A percentile compares a stretch with the other conserved stretches of the same genome.
Evolutionary conservation across 2,888 invertebrate genomes (phyloP).

Genomic region (Leptura quadrifasciata): DNA sequence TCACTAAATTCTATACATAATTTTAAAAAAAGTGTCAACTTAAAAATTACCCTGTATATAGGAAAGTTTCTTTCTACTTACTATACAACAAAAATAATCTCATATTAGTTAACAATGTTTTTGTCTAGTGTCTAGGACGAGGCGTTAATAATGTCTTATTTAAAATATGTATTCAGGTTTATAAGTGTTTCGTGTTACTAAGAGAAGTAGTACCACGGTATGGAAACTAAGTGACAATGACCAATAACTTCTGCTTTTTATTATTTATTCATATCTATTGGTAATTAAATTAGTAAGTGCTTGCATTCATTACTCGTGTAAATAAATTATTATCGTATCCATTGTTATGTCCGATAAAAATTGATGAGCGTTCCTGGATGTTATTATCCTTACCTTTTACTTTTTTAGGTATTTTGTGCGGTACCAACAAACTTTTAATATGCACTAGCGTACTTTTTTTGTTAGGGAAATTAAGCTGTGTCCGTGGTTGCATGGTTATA

Average conservation of each 20-base stretch:
- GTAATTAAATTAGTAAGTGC: constrained; percentile 26
- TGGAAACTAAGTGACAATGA: constrained; percentile 35
- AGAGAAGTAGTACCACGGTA: constrained; percentile 31
- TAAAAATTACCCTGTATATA: too few species aligned
- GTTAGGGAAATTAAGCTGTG: too few species aligned
- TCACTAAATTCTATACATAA: too few species aligned
- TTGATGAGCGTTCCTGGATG: not conserved
- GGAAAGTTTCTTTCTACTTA: not conserved
- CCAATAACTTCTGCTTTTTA: constrained; percentile 35
- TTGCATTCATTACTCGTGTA: constrained; percentile 17
- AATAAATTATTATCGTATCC: constrained; percentile 19
- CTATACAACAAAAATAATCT: not conserved
- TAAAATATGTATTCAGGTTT: constrained; percentile 37
- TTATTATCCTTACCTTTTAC: constrained; percentile 16
- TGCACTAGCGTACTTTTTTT: too few species aligned
- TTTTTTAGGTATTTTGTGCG: too few species aligned
- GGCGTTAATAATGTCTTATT: constrained; percentile 21
- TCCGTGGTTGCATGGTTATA: too few species aligned
- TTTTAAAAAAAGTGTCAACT: too few species aligned
- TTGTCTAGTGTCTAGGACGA: constrained; percentile 21
- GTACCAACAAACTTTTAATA: too few species aligned
- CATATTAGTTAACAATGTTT: not conserved
- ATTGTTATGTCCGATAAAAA: constrained; percentile 1
- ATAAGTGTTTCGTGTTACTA: constrained; percentile 29
- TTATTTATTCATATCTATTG: constrained; percentile 11